These are phyloP conservation scores for Alauda arvensis DNA, from an alignment of 2,797 vertebrate species.

Conservation along the genomic window DNA sequence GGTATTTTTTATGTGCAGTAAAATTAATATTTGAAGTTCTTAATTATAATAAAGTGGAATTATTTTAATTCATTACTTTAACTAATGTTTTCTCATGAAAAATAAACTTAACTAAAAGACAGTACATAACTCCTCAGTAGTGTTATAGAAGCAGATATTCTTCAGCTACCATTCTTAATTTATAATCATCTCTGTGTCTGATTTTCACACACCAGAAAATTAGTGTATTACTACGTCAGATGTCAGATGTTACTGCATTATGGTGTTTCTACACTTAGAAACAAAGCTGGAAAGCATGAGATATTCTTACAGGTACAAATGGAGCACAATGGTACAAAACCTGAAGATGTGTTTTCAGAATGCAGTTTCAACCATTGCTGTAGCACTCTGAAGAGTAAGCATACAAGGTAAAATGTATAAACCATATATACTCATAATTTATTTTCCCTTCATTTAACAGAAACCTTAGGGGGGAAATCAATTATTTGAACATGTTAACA, in stretches of 20 bases:
- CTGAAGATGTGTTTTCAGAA: neutral
- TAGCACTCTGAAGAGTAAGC: neutral
- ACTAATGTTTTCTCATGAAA: neutral
- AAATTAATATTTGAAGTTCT: neutral
- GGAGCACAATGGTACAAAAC: neutral
- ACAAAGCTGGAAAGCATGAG: neutral
- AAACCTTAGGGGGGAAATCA: neutral
- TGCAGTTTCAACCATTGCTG: neutral
- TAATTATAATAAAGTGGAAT: neutral
- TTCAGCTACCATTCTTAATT: neutral
- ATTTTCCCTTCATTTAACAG: neutral
- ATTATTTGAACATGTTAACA: neutral
- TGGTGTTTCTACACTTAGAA: neutral
- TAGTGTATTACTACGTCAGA: neutral
- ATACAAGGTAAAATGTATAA: neutral
- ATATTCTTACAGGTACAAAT: neutral
- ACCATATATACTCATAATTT: neutral
- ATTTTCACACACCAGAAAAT: neutral
- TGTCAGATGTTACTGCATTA: neutral
- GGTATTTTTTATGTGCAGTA: neutral
- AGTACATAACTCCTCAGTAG: neutral
- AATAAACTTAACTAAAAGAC: neutral
- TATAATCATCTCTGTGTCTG: neutral
- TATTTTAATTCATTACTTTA: neutral
- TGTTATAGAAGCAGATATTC: neutral